Base-by-base conservation (phyloP, 2,797 vertebrate genomes). In the Pseudochromis fuscus region DNA sequence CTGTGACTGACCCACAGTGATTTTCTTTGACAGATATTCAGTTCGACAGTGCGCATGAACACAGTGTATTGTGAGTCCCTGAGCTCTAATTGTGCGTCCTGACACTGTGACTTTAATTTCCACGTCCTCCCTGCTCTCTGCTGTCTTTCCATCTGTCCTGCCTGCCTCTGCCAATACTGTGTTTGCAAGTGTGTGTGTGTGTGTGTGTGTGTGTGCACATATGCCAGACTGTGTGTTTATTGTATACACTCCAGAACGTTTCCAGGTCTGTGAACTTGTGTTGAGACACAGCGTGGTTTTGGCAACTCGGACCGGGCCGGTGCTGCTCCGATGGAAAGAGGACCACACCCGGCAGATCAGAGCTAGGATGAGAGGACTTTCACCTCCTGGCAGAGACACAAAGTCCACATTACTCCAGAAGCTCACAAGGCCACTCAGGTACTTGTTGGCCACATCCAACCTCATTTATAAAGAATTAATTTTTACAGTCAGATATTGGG, bases 31-130 rank as follows among this genome's bases (percentile, higher is more conserved):
- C 6, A 33, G 49, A 46, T 58, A 57, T 48, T 25, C 30, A 75
- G 21, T 62, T 44, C 23, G 52, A 42, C 44, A 10, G 31, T 62
- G 21, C 51, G 28, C 18, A 33, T 30, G 27, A 60, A 60, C 30
- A 15, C 1, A 11, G 25, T 79, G 56, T 48, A 51, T 56, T 68
- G 51, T 81, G 67, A 55, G 21, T 85, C 75, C 52, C 71, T 61
- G 71, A 81, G 64, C 75, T 83, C 72, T 79, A 78, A 82, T 83
- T 85, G 78, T 74, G 74, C 77, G 67, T 84, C 64, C 61, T 82
- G 81, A 87, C 80, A 82, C 83, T 85, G 83, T 84, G 87, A 84
- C 81, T 88, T 91, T 88, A 81, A 91, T 91, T 92, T 87, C 79
- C 82, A 79, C 67, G 64, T 72, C 59, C 80, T 77, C 67, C 44